Conservation (phyloP, 1,140 invertebrate species). For the Stenopsyche tienmushanensis region DNA sequence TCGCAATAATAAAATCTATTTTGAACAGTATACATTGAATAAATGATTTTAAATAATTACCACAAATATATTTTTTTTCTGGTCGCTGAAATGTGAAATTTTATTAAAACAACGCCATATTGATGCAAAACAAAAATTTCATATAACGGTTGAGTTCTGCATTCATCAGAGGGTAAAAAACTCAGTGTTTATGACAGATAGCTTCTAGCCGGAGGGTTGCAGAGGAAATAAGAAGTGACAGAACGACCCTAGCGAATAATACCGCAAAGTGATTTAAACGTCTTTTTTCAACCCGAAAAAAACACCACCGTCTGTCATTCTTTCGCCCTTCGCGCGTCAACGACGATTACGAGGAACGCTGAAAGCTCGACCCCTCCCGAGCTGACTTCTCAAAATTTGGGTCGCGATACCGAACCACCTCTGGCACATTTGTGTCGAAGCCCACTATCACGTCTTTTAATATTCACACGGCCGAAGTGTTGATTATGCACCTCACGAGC, state of each 20-base stretch:
- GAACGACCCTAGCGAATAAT: background rate
- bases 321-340: background rate
- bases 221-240: background rate
- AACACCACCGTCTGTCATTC: background rate
- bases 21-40: background rate
- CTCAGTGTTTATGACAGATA: conserved; percentile 29
- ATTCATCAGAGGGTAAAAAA: background rate
- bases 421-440: background rate
- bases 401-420: background rate
- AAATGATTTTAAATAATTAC: background rate
- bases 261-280: background rate
- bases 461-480: conserved; percentile 9
- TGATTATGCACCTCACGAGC: conserved; percentile 13
- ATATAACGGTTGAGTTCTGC: background rate
- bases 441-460: background rate
- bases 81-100: too few relatives aligned
- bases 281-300: background rate
- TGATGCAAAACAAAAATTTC: background rate
- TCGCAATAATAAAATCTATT: background rate
- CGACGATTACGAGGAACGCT: background rate
- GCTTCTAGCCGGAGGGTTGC: conserved; percentile 19
- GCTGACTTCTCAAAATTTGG: too few relatives aligned
- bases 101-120: too few relatives aligned
- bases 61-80: background rate
- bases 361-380: too few relatives aligned